A percentile compares a stretch with the other conserved stretches of the same genome.
phyloP scores from a whole-genome alignment of 2,113 vertebrate genomes.

The Tetrax tetrax region DNA sequence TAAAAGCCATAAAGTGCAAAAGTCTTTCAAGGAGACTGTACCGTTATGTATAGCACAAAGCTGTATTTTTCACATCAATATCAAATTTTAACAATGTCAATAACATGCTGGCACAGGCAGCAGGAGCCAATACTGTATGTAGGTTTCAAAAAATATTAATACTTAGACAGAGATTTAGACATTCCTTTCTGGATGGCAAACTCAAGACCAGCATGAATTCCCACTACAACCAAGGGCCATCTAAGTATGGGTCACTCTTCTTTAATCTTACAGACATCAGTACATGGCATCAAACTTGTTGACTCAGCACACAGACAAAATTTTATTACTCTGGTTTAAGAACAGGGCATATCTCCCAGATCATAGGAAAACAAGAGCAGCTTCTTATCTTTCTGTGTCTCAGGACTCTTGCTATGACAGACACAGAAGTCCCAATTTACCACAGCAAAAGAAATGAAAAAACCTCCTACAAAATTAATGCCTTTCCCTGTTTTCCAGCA shows the following conservation, averaged over 20 bases:
- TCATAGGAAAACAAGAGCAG: neutral
- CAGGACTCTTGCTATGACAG: neutral
- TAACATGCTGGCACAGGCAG: neutral
- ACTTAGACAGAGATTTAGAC: neutral
- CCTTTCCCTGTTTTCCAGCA: neutral
- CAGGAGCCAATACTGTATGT: neutral
- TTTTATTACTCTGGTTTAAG: neutral
- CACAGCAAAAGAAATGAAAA: neutral
- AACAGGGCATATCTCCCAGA: neutral
- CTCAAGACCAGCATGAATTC: neutral
- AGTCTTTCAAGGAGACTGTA: neutral
- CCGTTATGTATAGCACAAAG: neutral
- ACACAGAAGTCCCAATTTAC: neutral
- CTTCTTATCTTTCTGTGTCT: neutral
- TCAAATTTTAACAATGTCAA: neutral
- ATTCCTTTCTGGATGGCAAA: neutral
- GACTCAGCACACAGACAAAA: neutral
- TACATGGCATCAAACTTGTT: neutral
- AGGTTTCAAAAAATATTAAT: neutral
- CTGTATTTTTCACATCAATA: neutral
- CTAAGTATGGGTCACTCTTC: neutral
- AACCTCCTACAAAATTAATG: neutral
- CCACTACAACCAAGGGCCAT: neutral
- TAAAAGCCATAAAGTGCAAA: neutral
- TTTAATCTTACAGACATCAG: neutral